phyloP scores from a whole-genome alignment of 2,888 invertebrate genomes.

The Ferdinandea cuprea region DNA sequence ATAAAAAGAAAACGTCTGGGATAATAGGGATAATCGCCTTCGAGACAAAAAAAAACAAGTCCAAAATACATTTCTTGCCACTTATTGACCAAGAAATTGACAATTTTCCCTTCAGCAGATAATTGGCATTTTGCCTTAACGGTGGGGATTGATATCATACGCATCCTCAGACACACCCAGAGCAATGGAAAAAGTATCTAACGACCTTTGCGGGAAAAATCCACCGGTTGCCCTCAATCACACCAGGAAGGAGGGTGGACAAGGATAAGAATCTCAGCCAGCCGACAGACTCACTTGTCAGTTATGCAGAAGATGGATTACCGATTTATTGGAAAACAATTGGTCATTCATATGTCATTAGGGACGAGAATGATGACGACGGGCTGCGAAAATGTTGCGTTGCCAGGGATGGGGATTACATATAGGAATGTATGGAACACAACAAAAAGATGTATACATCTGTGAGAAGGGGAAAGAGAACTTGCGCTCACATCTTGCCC shows the following conservation, averaged over 20 bases:
- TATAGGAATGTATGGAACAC: constrained; percentile 4
- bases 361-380: constrained; percentile 64
- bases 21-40: constrained; percentile 69
- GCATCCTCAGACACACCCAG: neutral
- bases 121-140: constrained; percentile 60
- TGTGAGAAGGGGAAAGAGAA: constrained; percentile 1
- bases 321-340: constrained; percentile 82
- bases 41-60: constrained; percentile 26
- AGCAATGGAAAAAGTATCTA: constrained; percentile 16
- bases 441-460: constrained; percentile 34
- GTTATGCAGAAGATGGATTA: constrained; percentile 81
- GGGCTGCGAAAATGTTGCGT: constrained; percentile 4
- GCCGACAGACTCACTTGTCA: constrained; percentile 67
- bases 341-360: constrained; percentile 80
- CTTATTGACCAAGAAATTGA: constrained; percentile 72
- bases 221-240: constrained; percentile 58
- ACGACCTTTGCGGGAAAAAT: constrained; percentile 48
- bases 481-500: constrained; percentile 53
- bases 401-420: neutral
- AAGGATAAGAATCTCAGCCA: constrained; percentile 31
- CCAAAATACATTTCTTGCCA: constrained; percentile 29
- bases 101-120: constrained; percentile 64
- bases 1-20: constrained; percentile 54
- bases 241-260: neutral
- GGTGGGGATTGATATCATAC: neutral